phyloP scores from a whole-genome alignment of 1,140 invertebrate genomes.

The Triops longicaudatus region DNA sequence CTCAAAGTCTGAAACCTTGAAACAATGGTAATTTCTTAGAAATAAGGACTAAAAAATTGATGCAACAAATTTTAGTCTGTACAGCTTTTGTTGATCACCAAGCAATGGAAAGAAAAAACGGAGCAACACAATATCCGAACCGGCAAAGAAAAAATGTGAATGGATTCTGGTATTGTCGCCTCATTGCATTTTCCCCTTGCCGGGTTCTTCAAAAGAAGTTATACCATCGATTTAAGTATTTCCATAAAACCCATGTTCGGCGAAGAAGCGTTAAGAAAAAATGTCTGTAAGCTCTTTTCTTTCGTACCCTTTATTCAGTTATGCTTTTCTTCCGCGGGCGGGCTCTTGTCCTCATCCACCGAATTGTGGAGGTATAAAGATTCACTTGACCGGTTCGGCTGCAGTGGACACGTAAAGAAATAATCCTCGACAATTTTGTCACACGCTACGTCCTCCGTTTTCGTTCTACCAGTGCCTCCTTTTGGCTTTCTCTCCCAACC shows the following conservation, averaged over 20 bases:
- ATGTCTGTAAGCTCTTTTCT: neutral
- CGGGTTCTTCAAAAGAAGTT: neutral
- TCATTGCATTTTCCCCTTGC: neutral
- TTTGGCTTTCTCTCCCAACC: neutral
- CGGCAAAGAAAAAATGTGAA: neutral
- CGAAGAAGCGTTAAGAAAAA: neutral
- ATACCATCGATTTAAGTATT: neutral
- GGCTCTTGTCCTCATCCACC: neutral
- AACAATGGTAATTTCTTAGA: too few relatives aligned
- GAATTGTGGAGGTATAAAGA: neutral
- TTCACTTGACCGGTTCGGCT: neutral
- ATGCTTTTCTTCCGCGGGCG: neutral
- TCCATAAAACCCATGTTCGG: conserved; percentile 9
- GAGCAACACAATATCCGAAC: neutral
- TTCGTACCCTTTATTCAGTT: neutral
- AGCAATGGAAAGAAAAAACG: neutral
- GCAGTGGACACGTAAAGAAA: conserved; percentile 14
- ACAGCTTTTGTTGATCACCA: neutral
- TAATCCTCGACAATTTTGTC: neutral
- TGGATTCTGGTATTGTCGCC: neutral
- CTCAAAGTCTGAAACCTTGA: too few relatives aligned
- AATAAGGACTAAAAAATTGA: too few relatives aligned
- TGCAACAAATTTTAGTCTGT: too few relatives aligned
- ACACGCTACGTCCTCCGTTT: neutral
- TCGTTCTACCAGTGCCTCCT: neutral